Evolutionary conservation across 2,888 invertebrate genomes (phyloP).

Genomic region (Lycaena phlaeas): DNA sequence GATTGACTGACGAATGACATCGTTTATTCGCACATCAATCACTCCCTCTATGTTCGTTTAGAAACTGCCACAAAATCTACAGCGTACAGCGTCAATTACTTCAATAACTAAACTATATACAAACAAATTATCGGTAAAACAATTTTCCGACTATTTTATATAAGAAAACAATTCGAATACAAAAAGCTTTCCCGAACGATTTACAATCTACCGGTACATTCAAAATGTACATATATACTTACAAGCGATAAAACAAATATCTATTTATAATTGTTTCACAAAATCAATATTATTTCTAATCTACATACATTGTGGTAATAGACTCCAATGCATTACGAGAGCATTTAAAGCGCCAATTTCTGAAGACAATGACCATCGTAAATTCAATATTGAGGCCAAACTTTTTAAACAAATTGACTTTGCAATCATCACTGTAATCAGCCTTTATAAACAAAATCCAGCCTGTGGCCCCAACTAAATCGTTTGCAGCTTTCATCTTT

Average conservation of each 20-base stretch:
- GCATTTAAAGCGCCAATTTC: not conserved
- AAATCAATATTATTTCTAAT: slow-evolving; percentile 25
- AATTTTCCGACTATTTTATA: slow-evolving; percentile 26
- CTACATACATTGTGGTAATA: slow-evolving; percentile 26
- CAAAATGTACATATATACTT: slow-evolving; percentile 68
- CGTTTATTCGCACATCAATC: not conserved
- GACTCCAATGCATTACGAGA: not conserved
- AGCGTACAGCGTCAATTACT: slow-evolving; percentile 49
- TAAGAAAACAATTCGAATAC: slow-evolving; percentile 32
- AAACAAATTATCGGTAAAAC: slow-evolving; percentile 49
- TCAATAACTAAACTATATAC: slow-evolving; percentile 64
- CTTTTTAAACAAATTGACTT: not conserved
- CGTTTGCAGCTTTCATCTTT: no score
- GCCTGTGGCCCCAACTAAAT: not conserved
- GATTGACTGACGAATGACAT: not conserved
- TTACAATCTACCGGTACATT: slow-evolving; percentile 19
- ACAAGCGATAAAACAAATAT: slow-evolving; percentile 50
- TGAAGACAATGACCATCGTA: not conserved
- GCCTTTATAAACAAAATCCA: not conserved
- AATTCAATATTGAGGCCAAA: not conserved
- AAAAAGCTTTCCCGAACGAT: slow-evolving; percentile 44
- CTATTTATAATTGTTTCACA: slow-evolving; percentile 32
- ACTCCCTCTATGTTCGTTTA: slow-evolving; percentile 27
- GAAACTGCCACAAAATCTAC: slow-evolving; percentile 40
- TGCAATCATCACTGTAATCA: not conserved